phyloP scores from a whole-genome alignment of 2,888 invertebrate genomes.

The Leptinotarsa rubiginosa region DNA sequence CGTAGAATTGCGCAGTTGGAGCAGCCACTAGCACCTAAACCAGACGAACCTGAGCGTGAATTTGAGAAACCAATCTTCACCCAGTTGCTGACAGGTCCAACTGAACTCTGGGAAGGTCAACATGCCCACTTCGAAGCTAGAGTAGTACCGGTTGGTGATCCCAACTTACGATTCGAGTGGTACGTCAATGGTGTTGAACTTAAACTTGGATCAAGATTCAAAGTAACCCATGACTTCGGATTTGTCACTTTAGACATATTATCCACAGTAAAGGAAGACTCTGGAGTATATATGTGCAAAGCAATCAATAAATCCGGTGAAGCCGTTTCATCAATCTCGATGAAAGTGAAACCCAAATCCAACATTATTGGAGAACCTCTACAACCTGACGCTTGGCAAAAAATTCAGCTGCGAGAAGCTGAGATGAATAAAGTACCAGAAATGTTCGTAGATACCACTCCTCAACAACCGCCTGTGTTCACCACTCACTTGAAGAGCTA shows the following conservation, averaged over 20 bases:
- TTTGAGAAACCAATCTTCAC: slow-evolving; percentile 95
- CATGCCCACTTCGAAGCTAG: slow-evolving; percentile 91
- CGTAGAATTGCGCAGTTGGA: slow-evolving; percentile 90
- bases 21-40: slow-evolving; percentile 76
- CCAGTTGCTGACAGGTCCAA: slow-evolving; percentile 86
- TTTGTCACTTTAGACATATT: slow-evolving; percentile 93
- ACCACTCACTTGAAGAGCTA: slow-evolving; percentile 89
- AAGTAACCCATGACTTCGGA: slow-evolving; percentile 93
- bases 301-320: slow-evolving; percentile 95
- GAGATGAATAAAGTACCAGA: slow-evolving; percentile 91
- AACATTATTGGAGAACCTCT: slow-evolving; percentile 86
- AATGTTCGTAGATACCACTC: slow-evolving; percentile 86
- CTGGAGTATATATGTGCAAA: slow-evolving; percentile 93
- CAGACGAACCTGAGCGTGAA: slow-evolving; percentile 81
- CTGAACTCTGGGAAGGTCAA: slow-evolving; percentile 92
- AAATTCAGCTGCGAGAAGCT: slow-evolving; percentile 90
- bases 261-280: slow-evolving; percentile 88
- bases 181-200: slow-evolving; percentile 94
- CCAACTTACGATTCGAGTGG: slow-evolving; percentile 94
- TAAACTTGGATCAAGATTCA: slow-evolving; percentile 91
- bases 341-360: slow-evolving; percentile 87
- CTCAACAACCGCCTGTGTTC: slow-evolving; percentile 94
- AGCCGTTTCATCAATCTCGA: slow-evolving; percentile 90
- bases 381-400: slow-evolving; percentile 92
- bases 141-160: slow-evolving; percentile 94